These are phyloP conservation scores for Pachyrhynchus sulphureomaculatus DNA, from an alignment of 1,140 invertebrate genomes.

Conservation along the genomic window DNA sequence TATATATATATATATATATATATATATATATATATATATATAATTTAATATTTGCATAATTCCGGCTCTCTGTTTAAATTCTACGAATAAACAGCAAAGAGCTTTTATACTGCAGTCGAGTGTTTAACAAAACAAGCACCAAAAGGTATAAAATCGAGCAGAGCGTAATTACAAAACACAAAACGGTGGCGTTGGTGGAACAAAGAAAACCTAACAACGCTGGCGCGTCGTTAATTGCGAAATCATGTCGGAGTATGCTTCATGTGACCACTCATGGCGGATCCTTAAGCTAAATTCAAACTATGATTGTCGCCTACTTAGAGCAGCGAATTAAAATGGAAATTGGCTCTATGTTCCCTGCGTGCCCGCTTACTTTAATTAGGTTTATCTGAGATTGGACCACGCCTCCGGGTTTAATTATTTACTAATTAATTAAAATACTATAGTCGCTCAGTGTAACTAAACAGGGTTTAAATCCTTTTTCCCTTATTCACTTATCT, in stretches of 20 bases:
- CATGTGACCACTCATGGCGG: not conserved
- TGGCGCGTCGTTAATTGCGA: not conserved
- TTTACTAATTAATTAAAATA: slow-evolving; percentile 6
- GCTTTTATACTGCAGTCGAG: not conserved
- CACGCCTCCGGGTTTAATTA: slow-evolving; percentile 1
- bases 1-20: too few relatives aligned
- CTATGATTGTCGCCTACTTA: not conserved
- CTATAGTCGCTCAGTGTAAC: not conserved
- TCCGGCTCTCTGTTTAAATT: too few relatives aligned
- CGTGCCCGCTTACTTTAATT: slow-evolving; percentile 1
- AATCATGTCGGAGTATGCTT: slow-evolving; percentile 4
- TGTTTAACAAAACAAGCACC: not conserved
- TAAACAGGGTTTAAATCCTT: not conserved
- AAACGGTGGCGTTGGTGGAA: not conserved
- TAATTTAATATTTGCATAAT: too few relatives aligned
- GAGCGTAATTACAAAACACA: not conserved
- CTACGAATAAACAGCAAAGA: not conserved
- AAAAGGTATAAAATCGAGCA: not conserved
- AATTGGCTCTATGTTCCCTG: slow-evolving; percentile 2
- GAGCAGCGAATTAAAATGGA: not conserved
- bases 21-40: too few relatives aligned
- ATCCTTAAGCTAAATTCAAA: not conserved
- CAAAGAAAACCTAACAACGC: not conserved
- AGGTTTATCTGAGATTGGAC: not conserved
- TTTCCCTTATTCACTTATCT: too few relatives aligned